These are phyloP conservation scores for Catajapyx aquilonaris DNA, from an alignment of 1,140 invertebrate genomes.

Conservation along the genomic window DNA sequence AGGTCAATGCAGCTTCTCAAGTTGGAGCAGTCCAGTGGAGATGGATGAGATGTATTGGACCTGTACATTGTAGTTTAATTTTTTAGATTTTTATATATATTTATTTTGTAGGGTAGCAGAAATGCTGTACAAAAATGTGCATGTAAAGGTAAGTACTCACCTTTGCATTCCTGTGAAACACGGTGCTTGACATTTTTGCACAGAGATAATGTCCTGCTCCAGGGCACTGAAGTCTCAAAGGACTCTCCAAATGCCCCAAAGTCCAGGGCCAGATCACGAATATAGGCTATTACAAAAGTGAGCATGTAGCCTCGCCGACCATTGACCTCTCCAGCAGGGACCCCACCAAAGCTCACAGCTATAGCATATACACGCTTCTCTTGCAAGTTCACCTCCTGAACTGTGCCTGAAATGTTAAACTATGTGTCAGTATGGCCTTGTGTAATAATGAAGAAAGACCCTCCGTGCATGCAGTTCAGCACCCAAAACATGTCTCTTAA, in stretches of 20 bases:
- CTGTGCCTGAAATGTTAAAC: too few species aligned
- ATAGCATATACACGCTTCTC: slow-evolving; percentile 71
- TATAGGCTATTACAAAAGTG: slow-evolving; percentile 97
- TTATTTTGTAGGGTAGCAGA: slow-evolving; percentile 1
- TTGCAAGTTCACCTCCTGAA: slow-evolving; percentile 45
- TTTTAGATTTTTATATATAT: not conserved
- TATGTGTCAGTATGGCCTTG: too few species aligned
- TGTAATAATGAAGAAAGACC: too few species aligned
- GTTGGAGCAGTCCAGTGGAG: too few species aligned
- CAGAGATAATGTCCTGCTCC: slow-evolving; percentile 66
- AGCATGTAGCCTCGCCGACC: slow-evolving; percentile 86
- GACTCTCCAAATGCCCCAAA: slow-evolving; percentile 82
- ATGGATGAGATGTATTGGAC: too few species aligned
- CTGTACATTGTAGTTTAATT: not conserved
- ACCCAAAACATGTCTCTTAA: too few species aligned
- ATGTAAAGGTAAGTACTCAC: too few species aligned
- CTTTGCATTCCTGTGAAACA: slow-evolving; percentile 48
- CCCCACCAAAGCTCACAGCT: slow-evolving; percentile 44
- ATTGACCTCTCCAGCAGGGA: slow-evolving; percentile 78
- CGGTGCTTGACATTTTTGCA: slow-evolving; percentile 77
- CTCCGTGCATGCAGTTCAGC: too few species aligned
- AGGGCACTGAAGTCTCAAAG: slow-evolving; percentile 95
- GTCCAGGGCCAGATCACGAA: slow-evolving; percentile 80
- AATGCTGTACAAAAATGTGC: slow-evolving; percentile 6
- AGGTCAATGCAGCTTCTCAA: too few species aligned